phyloP scores from a whole-genome alignment of 2,113 vertebrate genomes.

The Reinhardtius hippoglossoides region DNA sequence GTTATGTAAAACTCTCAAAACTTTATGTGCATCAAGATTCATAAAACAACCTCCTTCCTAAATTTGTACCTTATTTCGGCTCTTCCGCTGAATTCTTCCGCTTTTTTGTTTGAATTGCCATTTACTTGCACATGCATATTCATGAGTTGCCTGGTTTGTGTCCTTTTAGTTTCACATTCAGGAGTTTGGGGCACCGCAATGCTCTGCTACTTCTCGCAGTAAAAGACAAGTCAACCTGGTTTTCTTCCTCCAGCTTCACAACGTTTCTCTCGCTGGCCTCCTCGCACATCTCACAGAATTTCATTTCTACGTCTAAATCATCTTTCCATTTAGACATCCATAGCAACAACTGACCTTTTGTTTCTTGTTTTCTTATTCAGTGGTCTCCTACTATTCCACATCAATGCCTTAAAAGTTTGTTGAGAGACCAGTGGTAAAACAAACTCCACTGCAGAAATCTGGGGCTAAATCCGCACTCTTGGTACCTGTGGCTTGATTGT shows the following conservation, averaged over 20 bases:
- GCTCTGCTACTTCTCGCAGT: conserved; percentile 40
- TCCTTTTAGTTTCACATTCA: conserved; percentile 54
- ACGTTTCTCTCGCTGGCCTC: conserved; percentile 44
- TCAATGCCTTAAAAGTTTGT: not conserved
- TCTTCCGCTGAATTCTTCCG: conserved; percentile 19
- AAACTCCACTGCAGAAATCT: not conserved
- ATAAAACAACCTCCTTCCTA: conserved; percentile 13
- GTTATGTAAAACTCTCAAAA: conserved; percentile 65
- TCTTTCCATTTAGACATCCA: conserved; percentile 14
- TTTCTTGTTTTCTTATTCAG: conserved; percentile 10
- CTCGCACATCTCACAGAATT: conserved; percentile 22
- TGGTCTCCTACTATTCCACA: conserved; percentile 3
- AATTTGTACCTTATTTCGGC: conserved; percentile 37
- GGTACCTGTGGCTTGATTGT: conserved; percentile 1
- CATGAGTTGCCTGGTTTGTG: conserved; percentile 52
- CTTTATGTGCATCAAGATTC: conserved; percentile 49
- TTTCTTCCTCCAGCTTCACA: conserved; percentile 43
- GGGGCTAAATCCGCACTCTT: not conserved
- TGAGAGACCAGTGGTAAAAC: too few species aligned
- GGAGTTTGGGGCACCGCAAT: conserved; percentile 31
- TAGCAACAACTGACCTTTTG: not conserved
- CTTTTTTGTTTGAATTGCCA: conserved; percentile 49
- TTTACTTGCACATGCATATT: conserved; percentile 62
- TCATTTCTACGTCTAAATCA: conserved; percentile 12
- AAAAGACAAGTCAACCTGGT: conserved; percentile 36